Evolutionary conservation across 2,113 vertebrate genomes (phyloP).

Genomic region (Epinephelus lanceolatus): DNA sequence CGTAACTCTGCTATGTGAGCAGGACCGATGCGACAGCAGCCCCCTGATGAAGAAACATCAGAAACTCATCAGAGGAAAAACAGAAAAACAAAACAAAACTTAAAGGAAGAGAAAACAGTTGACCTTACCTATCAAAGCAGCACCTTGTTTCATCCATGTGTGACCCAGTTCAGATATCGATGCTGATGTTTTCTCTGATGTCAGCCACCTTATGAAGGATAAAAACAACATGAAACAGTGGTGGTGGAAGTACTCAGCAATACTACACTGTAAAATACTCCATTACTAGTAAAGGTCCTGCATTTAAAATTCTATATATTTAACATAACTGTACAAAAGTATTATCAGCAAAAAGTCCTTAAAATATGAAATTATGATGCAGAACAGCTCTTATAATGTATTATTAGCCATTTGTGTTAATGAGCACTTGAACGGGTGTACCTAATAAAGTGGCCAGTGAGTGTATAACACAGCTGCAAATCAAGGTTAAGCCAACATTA

Average conservation of each 20-base stretch:
- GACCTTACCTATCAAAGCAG: constrained; percentile 84
- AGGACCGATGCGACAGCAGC: constrained; percentile 84
- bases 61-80: background rate
- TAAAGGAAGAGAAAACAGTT: background rate
- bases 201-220: constrained; percentile 76
- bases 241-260: background rate
- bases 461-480: no score
- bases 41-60: constrained; percentile 74
- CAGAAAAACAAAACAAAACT: background rate
- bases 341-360: no score
- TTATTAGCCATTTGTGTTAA: no score
- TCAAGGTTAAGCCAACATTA: no score
- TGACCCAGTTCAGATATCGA: constrained; percentile 64
- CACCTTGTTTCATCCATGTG: constrained; percentile 84
- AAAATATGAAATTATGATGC: no score
- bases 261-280: background rate
- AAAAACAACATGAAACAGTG: background rate
- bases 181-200: constrained; percentile 18
- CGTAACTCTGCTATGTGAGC: constrained; percentile 77
- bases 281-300: background rate
- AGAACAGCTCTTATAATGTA: no score
- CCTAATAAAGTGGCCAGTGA: no score
- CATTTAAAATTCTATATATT: background rate
- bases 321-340: background rate
- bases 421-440: no score